phyloP scores from a whole-genome alignment of 2,888 invertebrate genomes.

The Electrophaes corylata region DNA sequence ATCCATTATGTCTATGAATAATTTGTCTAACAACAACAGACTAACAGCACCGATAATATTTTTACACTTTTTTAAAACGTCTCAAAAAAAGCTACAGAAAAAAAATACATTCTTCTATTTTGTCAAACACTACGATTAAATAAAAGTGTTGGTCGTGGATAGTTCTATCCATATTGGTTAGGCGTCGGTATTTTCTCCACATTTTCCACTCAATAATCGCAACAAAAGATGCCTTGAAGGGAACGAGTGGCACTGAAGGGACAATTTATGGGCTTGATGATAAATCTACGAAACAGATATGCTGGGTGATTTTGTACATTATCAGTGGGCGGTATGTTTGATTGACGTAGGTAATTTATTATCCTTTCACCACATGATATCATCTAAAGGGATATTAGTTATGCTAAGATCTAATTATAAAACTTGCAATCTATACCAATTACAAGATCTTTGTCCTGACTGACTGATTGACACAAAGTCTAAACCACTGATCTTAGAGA shows the following conservation, averaged over 20 bases:
- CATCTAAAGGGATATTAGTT: not conserved
- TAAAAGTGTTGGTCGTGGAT: not conserved
- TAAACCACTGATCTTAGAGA: no score
- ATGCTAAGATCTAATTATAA: no score
- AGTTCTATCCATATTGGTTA: slow-evolving; percentile 6
- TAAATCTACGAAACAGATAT: slow-evolving; percentile 29
- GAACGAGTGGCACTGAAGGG: slow-evolving; percentile 46
- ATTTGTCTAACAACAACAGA: no score
- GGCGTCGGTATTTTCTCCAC: slow-evolving; percentile 53
- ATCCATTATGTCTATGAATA: no score
- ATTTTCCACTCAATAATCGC: slow-evolving; percentile 61
- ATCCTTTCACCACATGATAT: not conserved
- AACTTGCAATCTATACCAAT: no score
- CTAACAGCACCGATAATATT: no score
- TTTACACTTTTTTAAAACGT: no score
- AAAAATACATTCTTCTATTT: not conserved
- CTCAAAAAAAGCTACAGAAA: not conserved
- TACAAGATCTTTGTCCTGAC: no score
- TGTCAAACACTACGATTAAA: not conserved
- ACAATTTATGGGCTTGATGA: slow-evolving; percentile 46
- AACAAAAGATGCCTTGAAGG: slow-evolving; percentile 61
- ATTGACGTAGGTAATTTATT: not conserved
- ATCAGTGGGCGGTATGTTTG: slow-evolving; percentile 2
- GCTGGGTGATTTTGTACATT: slow-evolving; percentile 18
- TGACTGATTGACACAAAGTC: no score